Percentiles rank a stretch among this genome's conserved stretches.
phyloP scores from a whole-genome alignment of 2,113 vertebrate species.

The Caloenas nicobarica region DNA sequence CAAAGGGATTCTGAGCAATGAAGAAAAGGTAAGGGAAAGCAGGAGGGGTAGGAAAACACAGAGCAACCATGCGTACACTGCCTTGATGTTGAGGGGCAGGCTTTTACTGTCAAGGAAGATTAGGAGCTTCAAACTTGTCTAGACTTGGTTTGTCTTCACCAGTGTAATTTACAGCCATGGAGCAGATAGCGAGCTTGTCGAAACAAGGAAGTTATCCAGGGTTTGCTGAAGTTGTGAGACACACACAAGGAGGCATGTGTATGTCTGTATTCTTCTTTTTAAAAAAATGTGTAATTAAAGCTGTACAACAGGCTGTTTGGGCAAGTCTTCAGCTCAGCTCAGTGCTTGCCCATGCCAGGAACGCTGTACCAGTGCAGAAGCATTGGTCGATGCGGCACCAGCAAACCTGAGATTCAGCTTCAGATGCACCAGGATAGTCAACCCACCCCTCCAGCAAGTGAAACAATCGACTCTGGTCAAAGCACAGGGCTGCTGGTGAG shows the following conservation, averaged over 20 bases:
- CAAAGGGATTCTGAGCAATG: slow-evolving; percentile 73
- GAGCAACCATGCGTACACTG: rapidly evolving
- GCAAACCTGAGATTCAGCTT: neutral
- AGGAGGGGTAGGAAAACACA: neutral
- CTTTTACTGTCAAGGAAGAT: slow-evolving; percentile 5
- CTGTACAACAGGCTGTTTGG: neutral
- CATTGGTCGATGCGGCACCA: rapidly evolving
- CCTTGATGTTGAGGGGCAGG: neutral
- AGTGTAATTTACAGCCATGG: neutral
- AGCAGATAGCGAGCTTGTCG: neutral
- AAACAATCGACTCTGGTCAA: rapidly evolving
- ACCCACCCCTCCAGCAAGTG: rapidly evolving
- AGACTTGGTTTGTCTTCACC: neutral
- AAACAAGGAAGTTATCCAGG: neutral
- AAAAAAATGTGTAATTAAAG: neutral
- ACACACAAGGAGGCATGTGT: neutral
- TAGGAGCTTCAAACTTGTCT: slow-evolving; percentile 25
- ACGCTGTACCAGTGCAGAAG: neutral
- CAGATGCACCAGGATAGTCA: rapidly evolving
- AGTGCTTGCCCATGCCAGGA: rapidly evolving
- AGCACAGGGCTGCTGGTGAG: neutral
- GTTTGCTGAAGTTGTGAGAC: neutral
- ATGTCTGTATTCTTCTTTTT: neutral
- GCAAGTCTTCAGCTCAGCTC: neutral
- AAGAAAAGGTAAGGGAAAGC: slow-evolving; percentile 76